Base-by-base conservation (phyloP, 2,797 vertebrate species). In the Sciurus carolinensis region DNA sequence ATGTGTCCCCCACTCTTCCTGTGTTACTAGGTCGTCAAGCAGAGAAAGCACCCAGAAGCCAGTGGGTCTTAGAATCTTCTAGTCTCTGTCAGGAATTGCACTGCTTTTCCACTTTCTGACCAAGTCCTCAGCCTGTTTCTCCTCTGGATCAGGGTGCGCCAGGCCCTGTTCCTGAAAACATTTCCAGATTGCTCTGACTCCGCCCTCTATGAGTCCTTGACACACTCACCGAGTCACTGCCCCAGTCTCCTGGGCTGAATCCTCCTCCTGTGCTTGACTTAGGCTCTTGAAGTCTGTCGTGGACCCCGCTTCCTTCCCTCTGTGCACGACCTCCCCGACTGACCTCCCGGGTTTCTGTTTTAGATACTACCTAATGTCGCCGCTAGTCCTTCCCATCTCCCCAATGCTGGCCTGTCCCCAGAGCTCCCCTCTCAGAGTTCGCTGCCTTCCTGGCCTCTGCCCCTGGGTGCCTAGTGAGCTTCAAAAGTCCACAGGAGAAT, bases 1-100 rank as follows among this genome's bases (percentile, higher is more conserved):
- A 62, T 17, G 59, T 42, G 73, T n/a, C 6, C 30, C 28, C 13
- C 1, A 1, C 2, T 6, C 39, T 71, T 14, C 4, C 0, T 22
- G 26, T 64, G 86, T 80, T 47, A 12, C 24, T 66, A 71, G 39
- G 17, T 82, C 28, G 66, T 66, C 10, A 13, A 20, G 57, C 9
- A 30, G n/a, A 12, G 33, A 76, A 87, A 47, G 36, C 28, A 57
- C 14, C 82, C 24, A 57, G 39, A 92, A 64, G 28, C 13, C 6
- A n/a, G 1, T 3, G 42, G n/a, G 30, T 24, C 42, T 42, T 52
- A 52, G n/a, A 36, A 14, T 11, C 24, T 44, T 59, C 69, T 15
- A 14, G 30, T 75, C 39, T 87, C 66, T 17, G 15, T 1, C 64
- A 52, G 92, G 47, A 82, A 66, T 11, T 71, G n/a, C 3, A 2